Percentiles rank a stretch among this genome's conserved stretches.
Conservation (phyloP, 2,888 invertebrate genomes). For the Psococerastis gibbosa region DNA sequence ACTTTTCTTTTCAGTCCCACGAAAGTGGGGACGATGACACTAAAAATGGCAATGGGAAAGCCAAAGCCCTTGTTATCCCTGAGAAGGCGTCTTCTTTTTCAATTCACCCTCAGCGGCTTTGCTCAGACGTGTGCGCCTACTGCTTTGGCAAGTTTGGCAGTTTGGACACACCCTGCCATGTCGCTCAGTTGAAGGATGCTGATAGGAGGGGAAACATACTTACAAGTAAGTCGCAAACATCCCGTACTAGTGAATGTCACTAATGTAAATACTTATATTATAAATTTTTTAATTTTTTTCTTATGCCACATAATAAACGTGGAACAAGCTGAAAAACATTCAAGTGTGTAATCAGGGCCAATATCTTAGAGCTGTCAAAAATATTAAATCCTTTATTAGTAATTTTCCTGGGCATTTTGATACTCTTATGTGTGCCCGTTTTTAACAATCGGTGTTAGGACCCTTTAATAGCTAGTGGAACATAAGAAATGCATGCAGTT, state of each 20-base stretch:
- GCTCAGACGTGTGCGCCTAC: conserved; percentile 70
- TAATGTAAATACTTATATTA: conserved; percentile 4
- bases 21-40: conserved; percentile 23
- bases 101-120: conserved; percentile 63
- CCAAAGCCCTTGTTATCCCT: conserved; percentile 55
- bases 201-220: conserved; percentile 67
- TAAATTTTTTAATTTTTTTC: not conserved
- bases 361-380: no score
- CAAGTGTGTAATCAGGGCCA: no score
- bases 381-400: no score
- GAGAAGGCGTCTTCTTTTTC: conserved; percentile 77
- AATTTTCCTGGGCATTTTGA: no score
- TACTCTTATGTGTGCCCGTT: no score
- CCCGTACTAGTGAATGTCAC: conserved; percentile 4
- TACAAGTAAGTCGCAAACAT: conserved; percentile 38
- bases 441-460: no score
- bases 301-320: no score
- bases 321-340: no score
- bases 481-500: no score
- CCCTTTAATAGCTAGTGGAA: no score
- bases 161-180: conserved; percentile 71
- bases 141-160: conserved; percentile 75
- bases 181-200: conserved; percentile 65
- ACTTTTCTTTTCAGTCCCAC: conserved; percentile 18
- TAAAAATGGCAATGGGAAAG: conserved; percentile 29